Evolutionary conservation across 2,888 invertebrate species (phyloP).

Genomic region (Clostera curtula): DNA sequence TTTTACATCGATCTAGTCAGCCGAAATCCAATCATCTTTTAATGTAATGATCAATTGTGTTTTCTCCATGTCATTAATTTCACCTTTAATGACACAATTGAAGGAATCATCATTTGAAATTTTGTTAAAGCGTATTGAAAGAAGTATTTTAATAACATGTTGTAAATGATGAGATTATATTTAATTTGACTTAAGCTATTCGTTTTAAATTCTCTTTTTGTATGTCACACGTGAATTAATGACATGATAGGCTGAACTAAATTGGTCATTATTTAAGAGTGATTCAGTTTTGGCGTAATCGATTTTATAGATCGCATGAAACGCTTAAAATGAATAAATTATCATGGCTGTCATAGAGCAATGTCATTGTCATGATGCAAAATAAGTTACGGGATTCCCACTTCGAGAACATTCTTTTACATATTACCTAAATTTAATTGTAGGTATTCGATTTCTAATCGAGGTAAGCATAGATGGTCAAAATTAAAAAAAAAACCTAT

Average conservation of each 20-base stretch:
- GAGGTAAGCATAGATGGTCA: no score
- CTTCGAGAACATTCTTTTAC: conserved; percentile 22
- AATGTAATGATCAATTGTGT: no score
- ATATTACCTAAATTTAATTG: background rate
- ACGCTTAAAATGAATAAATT: conserved; percentile 47
- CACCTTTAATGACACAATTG: no score
- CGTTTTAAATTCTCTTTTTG: background rate
- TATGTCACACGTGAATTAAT: background rate
- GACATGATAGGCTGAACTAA: conserved; percentile 4
- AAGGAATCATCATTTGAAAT: no score
- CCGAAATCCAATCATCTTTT: no score
- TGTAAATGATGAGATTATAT: no score
- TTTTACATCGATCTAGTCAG: conserved; percentile 21
- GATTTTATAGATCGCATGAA: conserved; percentile 57
- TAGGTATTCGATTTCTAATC: background rate
- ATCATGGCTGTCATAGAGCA: conserved; percentile 71
- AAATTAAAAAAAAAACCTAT: no score
- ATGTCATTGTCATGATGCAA: conserved; percentile 75
- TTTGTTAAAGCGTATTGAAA: no score
- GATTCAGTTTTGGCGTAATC: conserved; percentile 13
- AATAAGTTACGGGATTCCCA: conserved; percentile 49
- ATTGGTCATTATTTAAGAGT: conserved; percentile 2
- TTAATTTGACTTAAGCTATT: no score
- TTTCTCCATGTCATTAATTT: no score
- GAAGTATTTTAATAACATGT: no score